Percentiles rank a stretch among this genome's conserved stretches.
These are phyloP conservation scores for Zosterops hypoxanthus DNA, from an alignment of 2,113 vertebrate species.

Conservation along the genomic window DNA sequence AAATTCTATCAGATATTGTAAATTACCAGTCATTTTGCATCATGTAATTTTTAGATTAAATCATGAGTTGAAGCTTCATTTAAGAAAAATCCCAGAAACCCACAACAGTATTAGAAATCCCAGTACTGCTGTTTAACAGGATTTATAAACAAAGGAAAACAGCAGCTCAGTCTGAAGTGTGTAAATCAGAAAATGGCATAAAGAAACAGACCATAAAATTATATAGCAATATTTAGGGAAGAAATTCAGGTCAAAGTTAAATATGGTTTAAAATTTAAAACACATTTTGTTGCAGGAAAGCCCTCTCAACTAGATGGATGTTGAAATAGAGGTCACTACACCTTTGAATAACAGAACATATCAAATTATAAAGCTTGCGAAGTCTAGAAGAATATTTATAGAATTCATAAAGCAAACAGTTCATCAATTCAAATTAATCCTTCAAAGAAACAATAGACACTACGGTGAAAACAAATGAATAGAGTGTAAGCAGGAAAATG, in stretches of 20 bases:
- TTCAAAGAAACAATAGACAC: background rate
- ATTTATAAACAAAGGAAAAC: background rate
- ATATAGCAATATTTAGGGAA: background rate
- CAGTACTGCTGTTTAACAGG: background rate
- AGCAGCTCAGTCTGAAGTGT: background rate
- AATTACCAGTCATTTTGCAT: background rate
- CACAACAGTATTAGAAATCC: background rate
- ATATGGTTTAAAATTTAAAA: background rate
- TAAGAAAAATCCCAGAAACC: background rate
- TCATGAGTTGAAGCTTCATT: background rate
- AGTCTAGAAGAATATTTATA: background rate
- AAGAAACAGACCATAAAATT: background rate
- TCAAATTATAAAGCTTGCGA: background rate
- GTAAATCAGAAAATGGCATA: background rate
- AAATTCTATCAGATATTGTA: background rate
- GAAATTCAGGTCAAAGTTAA: background rate
- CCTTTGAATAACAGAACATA: background rate
- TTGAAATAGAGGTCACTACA: background rate
- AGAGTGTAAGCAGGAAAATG: background rate
- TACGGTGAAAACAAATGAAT: background rate
- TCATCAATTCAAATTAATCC: background rate
- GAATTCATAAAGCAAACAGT: background rate
- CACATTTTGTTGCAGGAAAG: background rate
- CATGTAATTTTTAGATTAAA: background rate
- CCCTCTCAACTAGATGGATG: background rate